Conservation (phyloP, 2,888 invertebrate genomes). For the Conomelus anceps region DNA sequence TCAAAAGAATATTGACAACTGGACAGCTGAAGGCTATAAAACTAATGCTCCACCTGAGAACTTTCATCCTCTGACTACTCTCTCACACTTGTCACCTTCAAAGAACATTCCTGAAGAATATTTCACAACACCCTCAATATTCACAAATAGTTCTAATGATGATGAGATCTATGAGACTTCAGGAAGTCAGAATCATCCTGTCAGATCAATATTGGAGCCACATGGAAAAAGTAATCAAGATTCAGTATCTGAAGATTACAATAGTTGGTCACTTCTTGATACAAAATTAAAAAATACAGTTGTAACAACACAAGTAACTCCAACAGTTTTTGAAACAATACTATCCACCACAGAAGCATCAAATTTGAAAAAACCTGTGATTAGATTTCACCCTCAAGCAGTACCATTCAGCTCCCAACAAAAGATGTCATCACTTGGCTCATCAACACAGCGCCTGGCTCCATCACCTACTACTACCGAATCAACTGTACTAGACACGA, state of each 20-base stretch:
- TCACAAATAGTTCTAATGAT: constrained; percentile 22
- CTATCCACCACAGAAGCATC: constrained; percentile 27
- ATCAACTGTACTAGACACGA: constrained; percentile 34
- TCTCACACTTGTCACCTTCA: constrained; percentile 42
- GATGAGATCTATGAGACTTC: constrained; percentile 28
- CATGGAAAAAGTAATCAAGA: constrained; percentile 18
- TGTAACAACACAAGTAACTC: constrained; percentile 12
- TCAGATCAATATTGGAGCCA: constrained; percentile 23
- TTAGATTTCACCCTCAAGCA: not conserved
- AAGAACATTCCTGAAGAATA: constrained; percentile 74
- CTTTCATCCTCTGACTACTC: constrained; percentile 19
- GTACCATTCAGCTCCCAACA: not conserved
- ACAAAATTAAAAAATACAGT: constrained; percentile 27
- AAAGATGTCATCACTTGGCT: not conserved
- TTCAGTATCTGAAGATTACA: constrained; percentile 22
- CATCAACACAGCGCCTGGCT: not conserved
- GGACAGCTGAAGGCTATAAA: constrained; percentile 66
- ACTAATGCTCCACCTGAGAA: constrained; percentile 24
- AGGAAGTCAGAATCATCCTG: constrained; percentile 31
- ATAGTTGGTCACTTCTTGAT: constrained; percentile 32
- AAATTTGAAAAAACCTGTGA: not conserved
- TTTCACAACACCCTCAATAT: constrained; percentile 53
- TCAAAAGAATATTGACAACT: constrained; percentile 76
- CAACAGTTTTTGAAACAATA: not conserved
- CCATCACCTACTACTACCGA: not conserved